Base-by-base conservation (phyloP, 1,140 invertebrate species). In the Elymnias hypermnestra region DNA sequence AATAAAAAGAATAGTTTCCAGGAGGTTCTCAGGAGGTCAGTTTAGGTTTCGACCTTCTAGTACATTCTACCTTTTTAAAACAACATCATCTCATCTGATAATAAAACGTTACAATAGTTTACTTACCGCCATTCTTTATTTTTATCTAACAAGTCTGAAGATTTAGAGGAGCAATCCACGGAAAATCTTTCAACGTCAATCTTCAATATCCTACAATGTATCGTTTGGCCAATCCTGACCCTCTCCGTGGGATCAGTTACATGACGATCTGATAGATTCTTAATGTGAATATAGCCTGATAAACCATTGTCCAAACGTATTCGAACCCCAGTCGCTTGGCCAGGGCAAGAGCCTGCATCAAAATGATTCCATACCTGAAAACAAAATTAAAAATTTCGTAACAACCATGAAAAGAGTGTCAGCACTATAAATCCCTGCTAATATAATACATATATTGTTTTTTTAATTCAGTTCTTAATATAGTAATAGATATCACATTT, bases 131-230 rank as follows among this genome's bases (percentile, higher is more conserved):
- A 98, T 57, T 96, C 94, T 49, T 94, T 91, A 70, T 97, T 96
- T 63, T 94, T 94, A 82, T 99, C 97, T 12, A 91, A 76, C 6
- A 99, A 88, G 88, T 99, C 98, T 0, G 96, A 97, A 0, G 94
- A 94, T 71, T 96, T 96, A 8, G 94, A 97, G 0, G 97, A 97
- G 49, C 98, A 94, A 60, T 99, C 97, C 0, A 98, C 94, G 0
- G 93, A 93, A 74, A 99, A 99, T 35, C 95, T 87, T 51, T 99
- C 97, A 0, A 97, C 94, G 61, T 99, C 96, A 18, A 99, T 98
- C 84, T 98, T 98, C 0, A 93, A 93, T 48, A 99, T 93, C n/a
- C 98, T 88, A 70, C 95, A 95, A 74, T 98, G 94, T 44, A 99
- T 94, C 0, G 93, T 92, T 87, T 98, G 96, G 0, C 94, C 93